Percentiles rank a stretch among this genome's conserved stretches.
Conservation (phyloP, 1,140 invertebrate species). For the Drosophila sp. region DNA sequence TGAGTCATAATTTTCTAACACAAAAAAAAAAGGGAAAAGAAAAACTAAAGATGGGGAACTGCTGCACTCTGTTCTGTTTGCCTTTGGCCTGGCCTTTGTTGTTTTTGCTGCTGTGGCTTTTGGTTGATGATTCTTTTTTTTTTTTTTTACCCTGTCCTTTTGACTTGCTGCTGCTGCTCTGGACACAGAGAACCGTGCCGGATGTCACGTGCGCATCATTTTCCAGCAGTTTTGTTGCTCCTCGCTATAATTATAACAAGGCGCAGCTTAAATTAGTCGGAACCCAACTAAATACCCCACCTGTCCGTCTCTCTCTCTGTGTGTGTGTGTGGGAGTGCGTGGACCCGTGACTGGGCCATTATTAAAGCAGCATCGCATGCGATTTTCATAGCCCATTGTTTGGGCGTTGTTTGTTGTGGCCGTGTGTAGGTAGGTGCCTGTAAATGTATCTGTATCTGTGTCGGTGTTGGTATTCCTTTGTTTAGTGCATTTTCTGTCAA, state of each 20-base stretch:
- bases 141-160: slow-evolving; percentile 47
- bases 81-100: slow-evolving; percentile 55
- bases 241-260: slow-evolving; percentile 67
- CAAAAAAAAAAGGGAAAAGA: slow-evolving; percentile 24
- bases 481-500: slow-evolving; percentile 66
- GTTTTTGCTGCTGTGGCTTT: slow-evolving; percentile 37
- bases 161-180: slow-evolving; percentile 30
- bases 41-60: slow-evolving; percentile 16
- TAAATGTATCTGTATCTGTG: slow-evolving; percentile 3
- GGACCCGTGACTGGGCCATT: slow-evolving; percentile 40
- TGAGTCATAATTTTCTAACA: slow-evolving; percentile 62
- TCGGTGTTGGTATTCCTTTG: slow-evolving; percentile 40
- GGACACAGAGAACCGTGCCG: slow-evolving; percentile 35
- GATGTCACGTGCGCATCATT: slow-evolving; percentile 78
- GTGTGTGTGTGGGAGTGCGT: slow-evolving; percentile 31
- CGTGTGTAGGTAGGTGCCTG: not conserved
- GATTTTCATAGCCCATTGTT: slow-evolving; percentile 55
- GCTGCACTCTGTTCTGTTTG: slow-evolving; percentile 59
- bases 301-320: slow-evolving; percentile 28
- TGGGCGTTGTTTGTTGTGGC: slow-evolving; percentile 42
- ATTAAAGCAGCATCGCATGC: slow-evolving; percentile 36
- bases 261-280: slow-evolving; percentile 76
- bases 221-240: slow-evolving; percentile 68
- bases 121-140: slow-evolving; percentile 46
- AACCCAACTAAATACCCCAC: slow-evolving; percentile 40